phyloP scores from a whole-genome alignment of 2,797 vertebrate genomes.

The Alectoris magna region DNA sequence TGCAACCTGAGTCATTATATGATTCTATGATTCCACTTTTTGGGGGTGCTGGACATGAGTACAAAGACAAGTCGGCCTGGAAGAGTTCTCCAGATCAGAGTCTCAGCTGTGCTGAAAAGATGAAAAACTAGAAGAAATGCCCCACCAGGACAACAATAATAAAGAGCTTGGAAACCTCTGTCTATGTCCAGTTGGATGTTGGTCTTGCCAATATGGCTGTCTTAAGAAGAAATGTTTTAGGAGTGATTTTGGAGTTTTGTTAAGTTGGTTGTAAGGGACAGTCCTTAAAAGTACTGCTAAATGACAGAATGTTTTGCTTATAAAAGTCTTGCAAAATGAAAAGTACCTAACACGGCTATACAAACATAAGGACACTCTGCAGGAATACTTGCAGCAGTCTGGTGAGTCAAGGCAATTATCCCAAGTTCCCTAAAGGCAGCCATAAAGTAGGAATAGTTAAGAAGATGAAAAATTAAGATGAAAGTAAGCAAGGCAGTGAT shows the following conservation, averaged over 20 bases:
- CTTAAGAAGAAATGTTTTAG: background rate
- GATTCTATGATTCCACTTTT: background rate
- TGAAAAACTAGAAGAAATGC: background rate
- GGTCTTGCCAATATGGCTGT: rapidly evolving
- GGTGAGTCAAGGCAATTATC: background rate
- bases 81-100: background rate
- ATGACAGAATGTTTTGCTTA: background rate
- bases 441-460: background rate
- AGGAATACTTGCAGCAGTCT: background rate
- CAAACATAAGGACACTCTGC: background rate
- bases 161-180: background rate
- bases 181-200: background rate
- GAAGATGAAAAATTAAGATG: background rate
- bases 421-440: background rate
- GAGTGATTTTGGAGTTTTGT: background rate
- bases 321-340: background rate
- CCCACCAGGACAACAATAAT: background rate
- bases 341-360: background rate
- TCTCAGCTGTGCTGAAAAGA: background rate
- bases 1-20: too few species aligned
- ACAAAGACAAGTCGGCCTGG: background rate
- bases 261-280: background rate
- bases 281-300: background rate
- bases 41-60: background rate
- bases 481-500: background rate